Percentiles rank a stretch among this genome's conserved stretches.
Evolutionary conservation across 2,797 vertebrate species (phyloP).

Genomic region (Coregonus suidteri): DNA sequence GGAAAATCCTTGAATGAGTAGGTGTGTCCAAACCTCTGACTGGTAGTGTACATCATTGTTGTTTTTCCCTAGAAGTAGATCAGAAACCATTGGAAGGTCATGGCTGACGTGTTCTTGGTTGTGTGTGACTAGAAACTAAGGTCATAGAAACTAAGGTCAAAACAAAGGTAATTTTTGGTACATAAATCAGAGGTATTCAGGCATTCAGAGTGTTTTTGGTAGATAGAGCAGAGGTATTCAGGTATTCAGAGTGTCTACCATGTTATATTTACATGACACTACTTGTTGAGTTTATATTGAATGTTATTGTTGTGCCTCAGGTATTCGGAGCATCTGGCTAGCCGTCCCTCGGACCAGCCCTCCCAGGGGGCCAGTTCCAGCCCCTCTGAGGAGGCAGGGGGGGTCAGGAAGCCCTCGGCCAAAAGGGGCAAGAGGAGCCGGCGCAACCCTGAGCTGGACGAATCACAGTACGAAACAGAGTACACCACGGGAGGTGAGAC

Average conservation of each 20-base stretch:
- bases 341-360: conserved; percentile 57
- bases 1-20: too few relatives aligned
- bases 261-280: background rate
- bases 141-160: too few relatives aligned
- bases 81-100: too few relatives aligned
- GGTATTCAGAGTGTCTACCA: background rate
- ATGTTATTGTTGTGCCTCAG: conserved; percentile 44
- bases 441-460: conserved; percentile 80
- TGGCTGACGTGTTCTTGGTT: too few relatives aligned
- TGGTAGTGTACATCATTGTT: too few relatives aligned
- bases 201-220: too few relatives aligned
- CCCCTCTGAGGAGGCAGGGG: conserved; percentile 70
- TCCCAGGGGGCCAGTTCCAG: conserved; percentile 75
- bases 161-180: too few relatives aligned
- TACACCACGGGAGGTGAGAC: conserved; percentile 89
- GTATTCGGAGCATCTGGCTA: conserved; percentile 65
- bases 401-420: conserved; percentile 71
- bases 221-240: too few relatives aligned
- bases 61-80: too few relatives aligned
- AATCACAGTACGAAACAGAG: conserved; percentile 88
- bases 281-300: background rate
- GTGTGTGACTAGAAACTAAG: too few relatives aligned
- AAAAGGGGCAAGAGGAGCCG: conserved; percentile 73
- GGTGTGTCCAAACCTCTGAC: too few relatives aligned
- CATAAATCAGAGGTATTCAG: too few relatives aligned